Evolutionary conservation across 2,888 invertebrate species (phyloP).

Genomic region (Cistogaster globosa): DNA sequence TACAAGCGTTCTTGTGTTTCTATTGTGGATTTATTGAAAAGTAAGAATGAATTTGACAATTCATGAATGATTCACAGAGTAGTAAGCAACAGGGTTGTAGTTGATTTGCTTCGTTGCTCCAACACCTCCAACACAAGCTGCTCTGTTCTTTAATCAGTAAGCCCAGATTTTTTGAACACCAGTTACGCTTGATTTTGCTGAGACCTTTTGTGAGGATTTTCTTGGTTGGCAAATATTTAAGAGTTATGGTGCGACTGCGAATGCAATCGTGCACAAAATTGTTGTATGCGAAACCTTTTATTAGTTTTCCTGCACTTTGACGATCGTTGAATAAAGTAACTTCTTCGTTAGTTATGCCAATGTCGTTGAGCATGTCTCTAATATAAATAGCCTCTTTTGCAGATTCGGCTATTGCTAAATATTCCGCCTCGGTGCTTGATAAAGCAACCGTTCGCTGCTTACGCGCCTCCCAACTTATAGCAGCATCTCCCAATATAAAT

Average conservation of each 20-base stretch:
- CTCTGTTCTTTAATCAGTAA: conserved; percentile 5
- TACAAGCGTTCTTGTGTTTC: too few species aligned
- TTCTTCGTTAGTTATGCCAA: too few species aligned
- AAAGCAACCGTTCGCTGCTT: conserved; percentile 69
- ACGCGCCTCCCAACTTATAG: conserved; percentile 71
- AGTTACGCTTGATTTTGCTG: conserved; percentile 44
- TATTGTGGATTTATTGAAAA: too few species aligned
- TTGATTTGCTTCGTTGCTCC: too few species aligned
- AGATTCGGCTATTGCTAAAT: conserved; percentile 69
- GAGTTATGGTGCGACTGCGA: conserved; percentile 33
- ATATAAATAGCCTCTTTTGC: too few species aligned
- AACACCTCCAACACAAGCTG: neutral
- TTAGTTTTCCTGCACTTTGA: too few species aligned
- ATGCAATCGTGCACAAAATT: conserved; percentile 64
- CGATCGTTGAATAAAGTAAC: too few species aligned
- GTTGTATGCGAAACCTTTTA: conserved; percentile 52
- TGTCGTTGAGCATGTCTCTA: too few species aligned
- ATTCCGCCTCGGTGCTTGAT: conserved; percentile 70
- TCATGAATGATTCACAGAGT: too few species aligned
- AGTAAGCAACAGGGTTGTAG: too few species aligned
- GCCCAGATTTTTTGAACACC: too few species aligned
- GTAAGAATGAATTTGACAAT: too few species aligned
- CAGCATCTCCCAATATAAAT: conserved; percentile 61
- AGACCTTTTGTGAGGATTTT: conserved; percentile 69
- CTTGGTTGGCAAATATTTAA: conserved; percentile 69